Conservation (phyloP, 2,797 vertebrate species). For the Scleropages formosus region DNA sequence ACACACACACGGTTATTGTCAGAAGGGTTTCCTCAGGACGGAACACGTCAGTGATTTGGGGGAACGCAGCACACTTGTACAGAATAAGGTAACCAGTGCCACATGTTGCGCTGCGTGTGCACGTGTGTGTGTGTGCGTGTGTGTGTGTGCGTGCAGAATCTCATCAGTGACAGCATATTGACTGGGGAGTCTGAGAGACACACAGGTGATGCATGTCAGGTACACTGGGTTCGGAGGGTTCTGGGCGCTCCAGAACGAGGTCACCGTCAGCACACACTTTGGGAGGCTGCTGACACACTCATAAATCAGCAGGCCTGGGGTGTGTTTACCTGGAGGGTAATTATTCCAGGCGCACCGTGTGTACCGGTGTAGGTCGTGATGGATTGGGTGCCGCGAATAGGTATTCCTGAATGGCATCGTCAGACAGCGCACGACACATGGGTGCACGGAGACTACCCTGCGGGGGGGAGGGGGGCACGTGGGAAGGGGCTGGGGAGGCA, state of each 20-base stretch:
- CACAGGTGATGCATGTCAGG: neutral
- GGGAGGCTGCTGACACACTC: slow-evolving; percentile 21
- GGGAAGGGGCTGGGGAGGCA: no score
- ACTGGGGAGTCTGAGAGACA: neutral
- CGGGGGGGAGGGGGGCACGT: neutral
- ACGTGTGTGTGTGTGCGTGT: no score
- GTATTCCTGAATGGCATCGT: slow-evolving; percentile 67
- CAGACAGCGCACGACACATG: slow-evolving; percentile 42
- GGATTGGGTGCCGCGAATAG: slow-evolving; percentile 73
- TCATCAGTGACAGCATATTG: neutral
- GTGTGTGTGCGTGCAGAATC: neutral
- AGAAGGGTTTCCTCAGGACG: neutral
- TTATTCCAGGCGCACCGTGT: slow-evolving; percentile 61
- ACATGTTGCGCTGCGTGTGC: neutral
- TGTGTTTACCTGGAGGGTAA: slow-evolving; percentile 39
- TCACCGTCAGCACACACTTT: slow-evolving; percentile 14
- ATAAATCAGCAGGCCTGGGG: slow-evolving; percentile 28
- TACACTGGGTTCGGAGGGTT: neutral
- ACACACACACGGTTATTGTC: neutral
- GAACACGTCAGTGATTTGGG: neutral
- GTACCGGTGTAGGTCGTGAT: slow-evolving; percentile 68
- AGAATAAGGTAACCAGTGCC: neutral
- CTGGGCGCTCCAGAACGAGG: slow-evolving; percentile 19
- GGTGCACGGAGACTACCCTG: neutral
- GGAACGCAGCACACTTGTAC: neutral